A percentile compares a stretch with the other conserved stretches of the same genome.
These are phyloP conservation scores for Orius insidiosus DNA, from an alignment of 1,140 invertebrate genomes.

Conservation along the genomic window DNA sequence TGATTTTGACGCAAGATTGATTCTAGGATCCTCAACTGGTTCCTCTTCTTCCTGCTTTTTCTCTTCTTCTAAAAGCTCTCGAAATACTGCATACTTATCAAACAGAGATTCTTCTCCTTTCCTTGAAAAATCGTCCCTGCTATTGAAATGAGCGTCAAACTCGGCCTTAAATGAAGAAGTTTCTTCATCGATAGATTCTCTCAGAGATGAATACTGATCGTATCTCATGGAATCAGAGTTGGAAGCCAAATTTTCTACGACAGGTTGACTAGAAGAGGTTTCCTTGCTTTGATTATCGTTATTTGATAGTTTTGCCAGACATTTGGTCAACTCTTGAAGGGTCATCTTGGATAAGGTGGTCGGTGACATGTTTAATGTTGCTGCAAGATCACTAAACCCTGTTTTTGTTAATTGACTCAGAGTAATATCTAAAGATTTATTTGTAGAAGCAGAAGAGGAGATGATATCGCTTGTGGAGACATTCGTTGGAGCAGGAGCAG, in stretches of 20 bases:
- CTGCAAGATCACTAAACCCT: slow-evolving; percentile 57
- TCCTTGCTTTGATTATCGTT: slow-evolving; percentile 15
- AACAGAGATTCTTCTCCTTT: slow-evolving; percentile 27
- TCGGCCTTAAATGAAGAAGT: slow-evolving; percentile 33
- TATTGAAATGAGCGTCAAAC: slow-evolving; percentile 44
- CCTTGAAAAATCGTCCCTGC: slow-evolving; percentile 17
- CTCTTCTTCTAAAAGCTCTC: slow-evolving; percentile 57
- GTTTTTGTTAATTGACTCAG: slow-evolving; percentile 62
- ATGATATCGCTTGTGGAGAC: neutral
- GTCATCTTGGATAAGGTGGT: slow-evolving; percentile 65
- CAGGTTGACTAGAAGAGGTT: slow-evolving; percentile 17
- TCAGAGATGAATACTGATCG: slow-evolving; percentile 19
- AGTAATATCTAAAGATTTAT: slow-evolving; percentile 46
- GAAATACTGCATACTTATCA: slow-evolving; percentile 69
- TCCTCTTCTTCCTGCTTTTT: slow-evolving; percentile 15
- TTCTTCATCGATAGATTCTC: slow-evolving; percentile 21
- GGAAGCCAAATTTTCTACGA: slow-evolving; percentile 18
- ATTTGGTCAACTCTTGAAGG: slow-evolving; percentile 61
- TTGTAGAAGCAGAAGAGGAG: slow-evolving; percentile 9
- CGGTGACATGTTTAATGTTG: slow-evolving; percentile 54
- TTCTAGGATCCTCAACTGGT: slow-evolving; percentile 25
- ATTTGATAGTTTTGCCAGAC: slow-evolving; percentile 34
- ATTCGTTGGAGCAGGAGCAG: slow-evolving; percentile 1
- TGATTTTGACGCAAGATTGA: slow-evolving; percentile 21
- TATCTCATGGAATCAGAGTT: slow-evolving; percentile 15